These are phyloP conservation scores for Halcyon chelicuti DNA, from an alignment of 2,797 vertebrate genomes.

Conservation along the genomic window DNA sequence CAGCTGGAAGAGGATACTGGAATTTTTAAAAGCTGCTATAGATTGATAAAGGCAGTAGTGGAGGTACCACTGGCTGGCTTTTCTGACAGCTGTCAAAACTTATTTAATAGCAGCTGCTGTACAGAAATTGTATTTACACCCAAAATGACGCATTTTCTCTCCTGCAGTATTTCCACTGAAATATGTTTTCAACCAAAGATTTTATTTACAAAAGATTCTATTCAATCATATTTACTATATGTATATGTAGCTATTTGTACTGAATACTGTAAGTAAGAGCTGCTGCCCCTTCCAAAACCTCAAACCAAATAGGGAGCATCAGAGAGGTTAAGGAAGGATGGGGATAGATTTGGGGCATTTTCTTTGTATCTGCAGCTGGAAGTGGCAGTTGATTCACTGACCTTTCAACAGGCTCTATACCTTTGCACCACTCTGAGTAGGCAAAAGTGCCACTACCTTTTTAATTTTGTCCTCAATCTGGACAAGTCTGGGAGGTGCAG, in stretches of 20 bases:
- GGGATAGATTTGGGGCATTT: not conserved
- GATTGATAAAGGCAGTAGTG: not conserved
- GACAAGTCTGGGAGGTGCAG: not conserved
- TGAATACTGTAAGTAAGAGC: not conserved
- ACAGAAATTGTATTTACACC: not conserved
- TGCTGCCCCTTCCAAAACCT: not conserved
- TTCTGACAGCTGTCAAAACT: constrained; percentile 9
- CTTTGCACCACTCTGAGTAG: not conserved
- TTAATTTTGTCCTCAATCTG: not conserved
- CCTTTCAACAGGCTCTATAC: not conserved
- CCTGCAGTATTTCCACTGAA: not conserved
- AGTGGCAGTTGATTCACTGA: not conserved
- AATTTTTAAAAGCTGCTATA: not conserved
- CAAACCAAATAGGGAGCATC: not conserved
- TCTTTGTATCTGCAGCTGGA: not conserved
- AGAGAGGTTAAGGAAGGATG: not conserved
- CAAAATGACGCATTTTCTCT: not conserved
- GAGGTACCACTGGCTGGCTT: not conserved
- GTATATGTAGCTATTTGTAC: not conserved
- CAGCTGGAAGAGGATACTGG: not conserved
- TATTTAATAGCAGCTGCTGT: not conserved
- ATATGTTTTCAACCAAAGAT: not conserved
- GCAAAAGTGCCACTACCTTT: not conserved
- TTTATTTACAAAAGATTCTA: not conserved
- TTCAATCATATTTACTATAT: not conserved